These are phyloP conservation scores for Trachelus stipa DNA, from an alignment of 2,888 invertebrate genomes.

Conservation along the genomic window DNA sequence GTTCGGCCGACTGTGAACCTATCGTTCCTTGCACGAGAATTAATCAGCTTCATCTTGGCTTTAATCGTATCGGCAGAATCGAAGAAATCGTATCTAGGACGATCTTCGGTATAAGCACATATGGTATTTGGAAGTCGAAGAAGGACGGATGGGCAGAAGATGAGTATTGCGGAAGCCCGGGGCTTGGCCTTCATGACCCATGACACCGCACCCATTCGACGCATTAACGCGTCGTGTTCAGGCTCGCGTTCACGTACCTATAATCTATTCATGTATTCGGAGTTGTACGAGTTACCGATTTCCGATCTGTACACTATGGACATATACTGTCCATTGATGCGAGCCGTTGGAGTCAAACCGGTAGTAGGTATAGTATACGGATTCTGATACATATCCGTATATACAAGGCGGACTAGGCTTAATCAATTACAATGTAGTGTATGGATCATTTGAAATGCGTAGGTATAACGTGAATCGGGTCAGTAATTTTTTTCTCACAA, in stretches of 20 bases:
- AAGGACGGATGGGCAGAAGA: constrained; percentile 42
- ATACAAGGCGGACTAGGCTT: background rate
- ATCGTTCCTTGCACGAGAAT: background rate
- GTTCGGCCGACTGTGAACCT: background rate
- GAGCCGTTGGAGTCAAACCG: background rate
- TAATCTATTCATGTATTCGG: background rate
- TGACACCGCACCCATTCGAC: constrained; percentile 61
- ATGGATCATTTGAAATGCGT: background rate
- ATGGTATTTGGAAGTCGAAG: constrained; percentile 24
- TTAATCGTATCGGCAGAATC: background rate
- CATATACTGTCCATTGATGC: background rate
- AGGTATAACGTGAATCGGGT: background rate
- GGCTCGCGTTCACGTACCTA: background rate
- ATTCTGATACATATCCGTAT: background rate
- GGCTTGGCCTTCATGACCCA: constrained; percentile 62
- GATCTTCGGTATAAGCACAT: background rate
- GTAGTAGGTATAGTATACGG: background rate
- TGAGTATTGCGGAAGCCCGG: constrained; percentile 53
- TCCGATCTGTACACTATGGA: constrained; percentile 1
- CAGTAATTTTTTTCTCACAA: background rate
- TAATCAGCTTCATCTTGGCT: background rate
- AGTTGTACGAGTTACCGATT: background rate
- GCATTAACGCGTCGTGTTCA: constrained; percentile 28
- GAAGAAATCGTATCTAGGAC: background rate
- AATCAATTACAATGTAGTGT: background rate